Conservation (phyloP, 2,888 invertebrate genomes). For the Drosophila setosimentum region DNA sequence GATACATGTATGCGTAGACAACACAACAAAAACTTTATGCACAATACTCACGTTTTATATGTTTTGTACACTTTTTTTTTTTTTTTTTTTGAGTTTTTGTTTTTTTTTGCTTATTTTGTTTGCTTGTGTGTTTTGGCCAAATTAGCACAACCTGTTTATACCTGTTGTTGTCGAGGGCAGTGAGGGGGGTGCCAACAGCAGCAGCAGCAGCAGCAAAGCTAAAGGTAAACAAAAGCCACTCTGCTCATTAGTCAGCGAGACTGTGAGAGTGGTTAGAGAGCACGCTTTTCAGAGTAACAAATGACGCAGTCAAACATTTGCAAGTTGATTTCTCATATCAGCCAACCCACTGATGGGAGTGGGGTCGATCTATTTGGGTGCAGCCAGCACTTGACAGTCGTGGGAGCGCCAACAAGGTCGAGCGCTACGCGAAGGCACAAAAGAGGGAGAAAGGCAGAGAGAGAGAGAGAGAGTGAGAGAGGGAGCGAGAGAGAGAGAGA, state of each 20-base stretch:
- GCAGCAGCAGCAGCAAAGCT: conserved; percentile 5
- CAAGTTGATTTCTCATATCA: conserved; percentile 36
- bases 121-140: conserved; percentile 63
- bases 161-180: conserved; percentile 32
- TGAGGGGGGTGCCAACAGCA: conserved; percentile 29
- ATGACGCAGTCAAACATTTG: conserved; percentile 39
- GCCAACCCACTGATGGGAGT: conserved; percentile 8
- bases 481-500: conserved; percentile 6
- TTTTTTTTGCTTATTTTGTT: conserved; percentile 22
- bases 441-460: not conserved
- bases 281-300: conserved; percentile 14
- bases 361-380: conserved; percentile 17
- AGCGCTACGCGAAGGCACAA: not conserved
- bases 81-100: conserved; percentile 19
- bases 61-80: conserved; percentile 1
- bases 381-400: conserved; percentile 21
- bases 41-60: conserved; percentile 32
- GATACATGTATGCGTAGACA: conserved; percentile 18
- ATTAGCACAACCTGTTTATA: conserved; percentile 73
- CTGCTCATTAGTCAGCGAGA: conserved; percentile 71
- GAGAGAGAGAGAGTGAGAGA: not conserved
- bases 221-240: conserved; percentile 73
- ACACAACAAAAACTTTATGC: conserved; percentile 35
- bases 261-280: conserved; percentile 9
- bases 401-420: conserved; percentile 47